Percentiles rank a stretch among this genome's conserved stretches.
These are phyloP conservation scores for Upupa epops DNA, from an alignment of 2,113 vertebrate genomes.

Conservation along the genomic window DNA sequence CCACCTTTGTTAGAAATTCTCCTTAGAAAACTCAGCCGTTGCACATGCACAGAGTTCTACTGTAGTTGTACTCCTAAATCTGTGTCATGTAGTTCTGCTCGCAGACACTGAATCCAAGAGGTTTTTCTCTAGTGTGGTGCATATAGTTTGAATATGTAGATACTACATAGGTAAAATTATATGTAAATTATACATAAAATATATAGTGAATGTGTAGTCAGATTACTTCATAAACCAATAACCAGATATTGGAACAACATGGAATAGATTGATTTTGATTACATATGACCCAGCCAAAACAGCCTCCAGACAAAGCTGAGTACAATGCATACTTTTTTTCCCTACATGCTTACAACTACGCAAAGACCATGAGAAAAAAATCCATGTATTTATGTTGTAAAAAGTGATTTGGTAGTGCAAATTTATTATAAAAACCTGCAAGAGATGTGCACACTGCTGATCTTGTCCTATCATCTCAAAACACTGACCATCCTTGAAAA, in stretches of 20 bases:
- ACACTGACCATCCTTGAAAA: accelerated
- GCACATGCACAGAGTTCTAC: accelerated
- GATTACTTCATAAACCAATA: not conserved
- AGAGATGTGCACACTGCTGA: not conserved
- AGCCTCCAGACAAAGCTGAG: not conserved
- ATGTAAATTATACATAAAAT: too few relatives aligned
- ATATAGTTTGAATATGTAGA: not conserved
- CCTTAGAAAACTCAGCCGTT: not conserved
- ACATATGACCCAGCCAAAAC: not conserved
- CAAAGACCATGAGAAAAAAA: not conserved
- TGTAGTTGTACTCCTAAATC: not conserved
- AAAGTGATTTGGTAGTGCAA: not conserved
- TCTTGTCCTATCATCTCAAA: not conserved
- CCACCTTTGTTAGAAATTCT: constrained; percentile 16
- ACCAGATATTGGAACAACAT: not conserved
- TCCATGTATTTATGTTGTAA: not conserved
- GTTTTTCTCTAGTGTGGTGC: not conserved
- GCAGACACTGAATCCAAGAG: not conserved
- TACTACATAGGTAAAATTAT: too few relatives aligned
- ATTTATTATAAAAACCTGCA: not conserved
- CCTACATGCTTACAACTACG: not conserved
- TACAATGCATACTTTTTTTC: not conserved
- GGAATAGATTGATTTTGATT: not conserved
- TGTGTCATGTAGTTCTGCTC: not conserved
- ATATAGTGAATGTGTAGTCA: not conserved